Evolutionary conservation across 2,797 vertebrate genomes (phyloP).

Genomic region (Schizothorax lantsangensis): DNA sequence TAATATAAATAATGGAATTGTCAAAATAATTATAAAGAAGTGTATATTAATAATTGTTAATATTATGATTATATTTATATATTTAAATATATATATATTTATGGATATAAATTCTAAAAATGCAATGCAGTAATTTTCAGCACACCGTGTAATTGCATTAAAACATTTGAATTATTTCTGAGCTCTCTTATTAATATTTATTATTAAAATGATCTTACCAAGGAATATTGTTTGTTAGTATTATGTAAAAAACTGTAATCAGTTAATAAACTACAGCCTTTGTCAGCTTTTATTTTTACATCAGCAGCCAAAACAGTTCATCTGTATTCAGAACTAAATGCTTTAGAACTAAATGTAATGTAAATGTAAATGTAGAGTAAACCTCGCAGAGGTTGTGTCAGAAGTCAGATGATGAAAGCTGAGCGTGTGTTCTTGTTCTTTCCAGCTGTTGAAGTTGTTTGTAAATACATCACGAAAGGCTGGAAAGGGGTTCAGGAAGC

Average conservation of each 20-base stretch:
- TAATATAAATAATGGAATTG: neutral
- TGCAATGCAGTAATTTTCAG: neutral
- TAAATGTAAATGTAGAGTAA: no score
- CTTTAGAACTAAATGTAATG: no score
- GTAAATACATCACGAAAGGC: slow-evolving; percentile 93
- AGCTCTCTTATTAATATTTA: neutral
- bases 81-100: neutral
- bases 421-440: slow-evolving; percentile 39
- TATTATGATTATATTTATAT: neutral
- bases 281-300: neutral
- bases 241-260: neutral
- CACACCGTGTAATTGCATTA: neutral
- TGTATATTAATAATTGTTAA: no score
- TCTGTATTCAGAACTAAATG: neutral
- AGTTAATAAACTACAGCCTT: neutral
- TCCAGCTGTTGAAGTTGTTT: slow-evolving; percentile 86
- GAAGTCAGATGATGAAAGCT: neutral
- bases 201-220: neutral
- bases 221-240: neutral
- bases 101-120: neutral
- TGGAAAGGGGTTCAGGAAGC: slow-evolving; percentile 90
- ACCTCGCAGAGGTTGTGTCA: neutral
- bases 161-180: neutral
- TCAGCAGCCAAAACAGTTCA: neutral
- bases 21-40: neutral